phyloP scores from a whole-genome alignment of 2,888 invertebrate species.

The Pomacea canaliculata region DNA sequence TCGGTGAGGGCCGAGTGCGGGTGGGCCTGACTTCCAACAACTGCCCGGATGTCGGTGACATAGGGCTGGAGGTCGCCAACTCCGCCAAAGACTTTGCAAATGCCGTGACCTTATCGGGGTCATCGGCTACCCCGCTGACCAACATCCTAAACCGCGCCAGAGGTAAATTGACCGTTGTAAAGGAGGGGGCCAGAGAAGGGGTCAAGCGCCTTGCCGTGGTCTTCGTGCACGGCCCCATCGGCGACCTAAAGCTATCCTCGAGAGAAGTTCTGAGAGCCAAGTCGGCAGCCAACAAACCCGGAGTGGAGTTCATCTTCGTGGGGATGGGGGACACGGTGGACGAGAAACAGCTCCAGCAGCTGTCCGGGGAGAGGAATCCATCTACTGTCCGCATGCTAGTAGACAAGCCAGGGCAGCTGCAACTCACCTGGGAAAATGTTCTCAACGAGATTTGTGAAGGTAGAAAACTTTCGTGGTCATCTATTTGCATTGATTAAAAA shows the following conservation, averaged over 20 bases:
- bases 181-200: neutral
- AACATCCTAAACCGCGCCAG: conserved; percentile 5
- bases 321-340: neutral
- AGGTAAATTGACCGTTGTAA: neutral
- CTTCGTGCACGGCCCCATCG: conserved; percentile 22
- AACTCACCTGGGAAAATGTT: conserved; percentile 13
- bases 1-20: conserved; percentile 10
- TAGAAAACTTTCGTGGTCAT: neutral
- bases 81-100: conserved; percentile 13
- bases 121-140: neutral
- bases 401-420: conserved; percentile 1
- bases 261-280: conserved; percentile 17
- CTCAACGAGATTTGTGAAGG: conserved; percentile 14
- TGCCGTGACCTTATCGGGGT: neutral
- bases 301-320: conserved; percentile 20
- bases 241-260: conserved; percentile 14
- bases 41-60: conserved; percentile 13
- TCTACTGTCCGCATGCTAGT: neutral
- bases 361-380: conserved; percentile 2
- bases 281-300: neutral
- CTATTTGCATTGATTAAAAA: too few relatives aligned
- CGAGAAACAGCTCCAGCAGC: conserved; percentile 1
- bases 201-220: conserved; percentile 19
- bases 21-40: conserved; percentile 20
- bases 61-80: neutral